Base-by-base conservation (phyloP, 2,113 vertebrate species). In the Pteruthius melanotis region DNA sequence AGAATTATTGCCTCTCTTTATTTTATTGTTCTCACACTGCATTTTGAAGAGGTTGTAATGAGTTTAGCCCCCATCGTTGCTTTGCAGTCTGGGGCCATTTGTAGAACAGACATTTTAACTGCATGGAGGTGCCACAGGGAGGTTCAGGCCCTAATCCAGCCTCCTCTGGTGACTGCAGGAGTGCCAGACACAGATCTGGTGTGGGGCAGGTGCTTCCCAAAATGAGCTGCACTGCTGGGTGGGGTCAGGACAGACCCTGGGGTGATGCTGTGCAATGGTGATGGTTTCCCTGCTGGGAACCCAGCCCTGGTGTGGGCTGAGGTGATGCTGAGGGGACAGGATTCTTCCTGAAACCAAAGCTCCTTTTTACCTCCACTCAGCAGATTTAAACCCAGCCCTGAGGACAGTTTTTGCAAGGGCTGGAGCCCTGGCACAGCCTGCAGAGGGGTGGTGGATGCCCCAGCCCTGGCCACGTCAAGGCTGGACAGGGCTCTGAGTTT, bases 41-140 rank as follows among this genome's bases (percentile, higher is more conserved):
- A 47, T 91, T 91, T 84, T 87, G 83, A 91, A 63, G 77, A 70
- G 72, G 33, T 33, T 81, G 23, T 50, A 75, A 93, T 89, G 81
- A 84, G 72, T 77, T 92, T 78, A 91, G 26, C 52, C n/a, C 37
- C 37, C 37, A 28, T 82, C 69, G 17, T 70, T 81, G 68, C 87
- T 69, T 89, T 61, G 40, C 59, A 89, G 69, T 80, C 66, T 42
- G 86, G 37, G 26, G 52, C 40, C 76, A 65, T 77, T 69, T 74
- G 56, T 37, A 83, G 72, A 95, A 61, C 68, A 87, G 72, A 44
- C 33, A 35, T 91, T 95, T 92, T 49, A 77, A 39, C 45, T 81
- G 40, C 72, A 54, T 35, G 40, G 69, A 80, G 66, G 89, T 92
- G 86, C 65, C 80, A 31, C 63, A 14, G 64, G 4, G 72, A 85